Evolutionary conservation across 2,888 invertebrate species (phyloP).

Genomic region (Drosophila rubida): DNA sequence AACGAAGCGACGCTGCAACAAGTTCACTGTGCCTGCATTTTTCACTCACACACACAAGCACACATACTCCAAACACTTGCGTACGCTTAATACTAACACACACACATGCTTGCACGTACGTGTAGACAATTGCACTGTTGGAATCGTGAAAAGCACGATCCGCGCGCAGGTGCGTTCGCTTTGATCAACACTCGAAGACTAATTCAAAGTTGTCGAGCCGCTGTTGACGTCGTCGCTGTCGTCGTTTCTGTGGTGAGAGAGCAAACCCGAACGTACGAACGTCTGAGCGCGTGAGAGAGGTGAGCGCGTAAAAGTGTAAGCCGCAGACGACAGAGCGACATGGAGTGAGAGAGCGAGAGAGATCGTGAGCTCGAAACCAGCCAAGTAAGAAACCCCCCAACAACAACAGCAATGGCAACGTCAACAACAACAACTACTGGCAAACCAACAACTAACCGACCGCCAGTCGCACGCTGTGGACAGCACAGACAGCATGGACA

Average conservation of each 20-base stretch:
- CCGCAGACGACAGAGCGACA: conserved; percentile 43
- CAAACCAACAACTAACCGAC: conserved; percentile 57
- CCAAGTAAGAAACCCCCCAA: conserved; percentile 47
- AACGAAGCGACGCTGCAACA: conserved; percentile 65
- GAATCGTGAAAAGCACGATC: conserved; percentile 45
- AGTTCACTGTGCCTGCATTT: conserved; percentile 73
- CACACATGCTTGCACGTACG: conserved; percentile 46
- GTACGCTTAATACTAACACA: conserved; percentile 31
- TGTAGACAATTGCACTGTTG: conserved; percentile 55
- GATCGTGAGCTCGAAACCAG: conserved; percentile 43
- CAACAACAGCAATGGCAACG: conserved; percentile 18
- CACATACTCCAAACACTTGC: conserved; percentile 26
- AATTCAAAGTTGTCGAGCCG: conserved; percentile 71
- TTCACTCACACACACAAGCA: conserved; percentile 32
- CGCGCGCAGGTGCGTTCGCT: conserved; percentile 84
- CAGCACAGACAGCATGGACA: conserved; percentile 37
- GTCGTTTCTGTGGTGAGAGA: conserved; percentile 65
- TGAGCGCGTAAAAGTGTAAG: conserved; percentile 27
- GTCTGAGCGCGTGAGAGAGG: conserved; percentile 13
- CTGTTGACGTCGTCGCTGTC: conserved; percentile 33
- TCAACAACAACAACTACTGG: conserved; percentile 33
- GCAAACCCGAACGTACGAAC: not conserved
- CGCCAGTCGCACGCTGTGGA: conserved; percentile 76
- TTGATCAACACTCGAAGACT: conserved; percentile 85
- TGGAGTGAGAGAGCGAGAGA: conserved; percentile 10